These are phyloP conservation scores for Conomelus anceps DNA, from an alignment of 2,888 invertebrate genomes.

Conservation along the genomic window DNA sequence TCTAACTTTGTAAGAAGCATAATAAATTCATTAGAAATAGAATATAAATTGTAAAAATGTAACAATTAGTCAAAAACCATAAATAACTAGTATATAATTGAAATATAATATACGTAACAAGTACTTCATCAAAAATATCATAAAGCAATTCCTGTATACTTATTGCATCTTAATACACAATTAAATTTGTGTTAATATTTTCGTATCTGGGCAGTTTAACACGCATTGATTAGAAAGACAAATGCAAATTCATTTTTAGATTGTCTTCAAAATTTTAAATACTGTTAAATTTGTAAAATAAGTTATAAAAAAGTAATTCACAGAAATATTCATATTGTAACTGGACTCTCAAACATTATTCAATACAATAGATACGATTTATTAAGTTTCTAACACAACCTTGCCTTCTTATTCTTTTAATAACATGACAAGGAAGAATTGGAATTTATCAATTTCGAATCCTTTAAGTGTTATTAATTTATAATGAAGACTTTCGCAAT, in stretches of 20 bases:
- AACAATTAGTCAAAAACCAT: background rate
- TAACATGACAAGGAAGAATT: no score
- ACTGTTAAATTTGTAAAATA: background rate
- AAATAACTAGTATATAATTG: background rate
- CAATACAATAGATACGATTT: no score
- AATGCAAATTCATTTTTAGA: background rate
- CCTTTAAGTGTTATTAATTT: no score
- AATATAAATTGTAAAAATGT: background rate
- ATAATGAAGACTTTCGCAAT: no score
- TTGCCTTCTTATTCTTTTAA: no score
- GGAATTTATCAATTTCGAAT: no score
- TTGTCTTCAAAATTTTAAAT: background rate
- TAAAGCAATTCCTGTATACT: background rate
- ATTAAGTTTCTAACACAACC: no score
- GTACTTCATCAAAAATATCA: background rate
- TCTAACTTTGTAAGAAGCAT: background rate
- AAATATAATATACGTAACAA: background rate
- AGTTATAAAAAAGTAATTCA: background rate
- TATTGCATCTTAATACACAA: background rate
- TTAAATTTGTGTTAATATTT: background rate
- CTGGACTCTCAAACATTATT: no score
- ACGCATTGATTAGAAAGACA: background rate
- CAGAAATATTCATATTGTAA: background rate
- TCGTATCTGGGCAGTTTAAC: background rate
- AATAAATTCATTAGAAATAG: background rate